phyloP scores from a whole-genome alignment of 2,797 vertebrate species.

The Trachops cirrhosus region DNA sequence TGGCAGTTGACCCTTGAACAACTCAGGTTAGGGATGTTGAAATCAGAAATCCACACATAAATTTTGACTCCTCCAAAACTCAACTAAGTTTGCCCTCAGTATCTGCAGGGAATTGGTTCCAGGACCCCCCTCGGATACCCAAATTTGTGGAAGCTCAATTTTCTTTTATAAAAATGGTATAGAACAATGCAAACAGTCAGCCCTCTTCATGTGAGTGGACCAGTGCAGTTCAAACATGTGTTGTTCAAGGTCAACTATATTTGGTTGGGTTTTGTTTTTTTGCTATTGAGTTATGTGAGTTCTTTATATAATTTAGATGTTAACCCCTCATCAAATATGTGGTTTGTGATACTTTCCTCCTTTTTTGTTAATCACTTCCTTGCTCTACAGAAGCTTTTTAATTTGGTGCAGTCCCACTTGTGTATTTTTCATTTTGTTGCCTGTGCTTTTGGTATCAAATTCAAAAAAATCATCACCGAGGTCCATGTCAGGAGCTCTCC shows the following conservation, averaged over 20 bases:
- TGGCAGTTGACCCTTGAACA: background rate
- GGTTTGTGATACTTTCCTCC: background rate
- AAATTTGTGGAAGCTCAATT: background rate
- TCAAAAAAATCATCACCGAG: background rate
- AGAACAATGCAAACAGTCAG: background rate
- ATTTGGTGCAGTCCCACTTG: background rate
- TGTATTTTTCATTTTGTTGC: background rate
- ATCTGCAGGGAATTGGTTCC: background rate
- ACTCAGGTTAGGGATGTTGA: background rate
- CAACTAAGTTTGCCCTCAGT: background rate
- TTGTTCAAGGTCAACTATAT: background rate
- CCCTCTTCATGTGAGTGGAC: background rate
- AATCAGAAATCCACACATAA: background rate
- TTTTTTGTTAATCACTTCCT: background rate
- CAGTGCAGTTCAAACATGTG: background rate
- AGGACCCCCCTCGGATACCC: background rate
- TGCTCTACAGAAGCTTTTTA: background rate
- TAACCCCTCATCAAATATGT: background rate
- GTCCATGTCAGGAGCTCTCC: background rate
- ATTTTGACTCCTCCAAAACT: background rate
- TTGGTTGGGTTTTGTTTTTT: background rate
- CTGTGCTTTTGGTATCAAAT: background rate
- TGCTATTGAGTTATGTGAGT: background rate
- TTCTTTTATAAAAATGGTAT: background rate
- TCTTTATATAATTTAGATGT: background rate